Conservation (phyloP, 2,113 vertebrate species). For the Neodontobutis hainanensis region DNA sequence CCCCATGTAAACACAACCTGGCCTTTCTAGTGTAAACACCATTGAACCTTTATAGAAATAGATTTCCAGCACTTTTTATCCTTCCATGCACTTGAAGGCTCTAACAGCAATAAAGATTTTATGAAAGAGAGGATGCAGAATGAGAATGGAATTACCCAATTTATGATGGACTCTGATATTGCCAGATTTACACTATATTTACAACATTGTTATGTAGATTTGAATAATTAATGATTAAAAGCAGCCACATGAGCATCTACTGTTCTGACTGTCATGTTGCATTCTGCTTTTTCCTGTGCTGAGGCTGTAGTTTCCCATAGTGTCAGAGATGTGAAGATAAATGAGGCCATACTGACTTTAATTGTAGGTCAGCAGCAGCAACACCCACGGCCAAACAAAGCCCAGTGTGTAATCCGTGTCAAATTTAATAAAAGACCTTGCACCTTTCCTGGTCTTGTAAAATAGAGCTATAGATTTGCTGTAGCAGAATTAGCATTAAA, state of each 20-base stretch:
- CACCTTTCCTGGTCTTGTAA: constrained; percentile 15
- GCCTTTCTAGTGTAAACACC: constrained; percentile 31
- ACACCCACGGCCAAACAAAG: constrained; percentile 23
- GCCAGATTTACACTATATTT: neutral
- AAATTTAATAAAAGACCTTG: constrained; percentile 11
- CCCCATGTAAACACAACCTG: constrained; percentile 31
- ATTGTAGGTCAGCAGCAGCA: constrained; percentile 44
- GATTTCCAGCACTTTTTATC: constrained; percentile 31
- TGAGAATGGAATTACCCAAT: neutral
- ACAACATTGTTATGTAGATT: neutral
- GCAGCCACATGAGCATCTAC: neutral
- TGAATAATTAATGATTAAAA: neutral
- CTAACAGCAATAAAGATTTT: constrained; percentile 13
- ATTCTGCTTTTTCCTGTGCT: constrained; percentile 9
- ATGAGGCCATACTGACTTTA: constrained; percentile 50
- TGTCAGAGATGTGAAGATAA: constrained; percentile 39
- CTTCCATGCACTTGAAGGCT: constrained; percentile 9
- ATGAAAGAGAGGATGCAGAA: neutral
- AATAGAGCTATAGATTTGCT: neutral
- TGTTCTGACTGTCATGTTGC: constrained; percentile 8
- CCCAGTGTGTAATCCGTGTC: constrained; percentile 36
- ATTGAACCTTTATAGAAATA: constrained; percentile 35
- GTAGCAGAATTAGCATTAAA: neutral
- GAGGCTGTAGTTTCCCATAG: constrained; percentile 12
- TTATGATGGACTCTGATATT: neutral